Conservation (phyloP, 2,888 invertebrate species). For the Melieria omissa region DNA sequence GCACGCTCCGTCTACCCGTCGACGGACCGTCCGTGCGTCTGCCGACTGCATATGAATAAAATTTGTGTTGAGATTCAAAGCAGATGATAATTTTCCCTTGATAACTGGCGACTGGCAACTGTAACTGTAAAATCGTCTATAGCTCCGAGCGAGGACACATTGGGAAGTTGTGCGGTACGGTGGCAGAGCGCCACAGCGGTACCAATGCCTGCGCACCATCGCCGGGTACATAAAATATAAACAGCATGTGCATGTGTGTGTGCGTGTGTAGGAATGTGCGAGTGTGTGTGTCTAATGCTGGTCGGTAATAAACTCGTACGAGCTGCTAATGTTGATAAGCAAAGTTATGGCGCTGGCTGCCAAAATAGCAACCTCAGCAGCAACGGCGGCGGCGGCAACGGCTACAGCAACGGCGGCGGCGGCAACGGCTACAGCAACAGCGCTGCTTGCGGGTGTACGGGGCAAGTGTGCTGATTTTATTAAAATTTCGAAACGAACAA, state of each 20-base stretch:
- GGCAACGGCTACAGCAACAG: background rate
- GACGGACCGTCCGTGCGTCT: background rate
- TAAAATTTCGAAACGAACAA: constrained; percentile 7
- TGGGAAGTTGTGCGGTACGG: constrained; percentile 19
- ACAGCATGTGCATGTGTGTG: background rate
- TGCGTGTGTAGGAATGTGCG: background rate
- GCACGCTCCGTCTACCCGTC: background rate
- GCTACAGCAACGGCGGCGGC: background rate
- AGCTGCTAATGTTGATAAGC: constrained; percentile 61
- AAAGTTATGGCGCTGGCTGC: constrained; percentile 58
- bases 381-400: background rate
- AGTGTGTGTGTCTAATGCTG: constrained; percentile 20
- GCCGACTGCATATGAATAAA: constrained; percentile 7
- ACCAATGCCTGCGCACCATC: too few relatives aligned
- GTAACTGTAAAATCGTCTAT: constrained; percentile 61
- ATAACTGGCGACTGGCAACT: constrained; percentile 44
- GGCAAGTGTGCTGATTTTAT: background rate
- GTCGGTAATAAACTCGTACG: constrained; percentile 33
- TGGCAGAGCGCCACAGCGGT: too few relatives aligned
- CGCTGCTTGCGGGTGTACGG: background rate
- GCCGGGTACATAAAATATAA: too few relatives aligned
- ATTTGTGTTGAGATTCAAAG: constrained; percentile 40
- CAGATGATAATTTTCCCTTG: constrained; percentile 67
- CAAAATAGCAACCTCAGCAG: constrained; percentile 20
- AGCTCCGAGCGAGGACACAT: constrained; percentile 61